phyloP scores from a whole-genome alignment of 2,888 invertebrate genomes.

The Drosophila stalkeri region DNA sequence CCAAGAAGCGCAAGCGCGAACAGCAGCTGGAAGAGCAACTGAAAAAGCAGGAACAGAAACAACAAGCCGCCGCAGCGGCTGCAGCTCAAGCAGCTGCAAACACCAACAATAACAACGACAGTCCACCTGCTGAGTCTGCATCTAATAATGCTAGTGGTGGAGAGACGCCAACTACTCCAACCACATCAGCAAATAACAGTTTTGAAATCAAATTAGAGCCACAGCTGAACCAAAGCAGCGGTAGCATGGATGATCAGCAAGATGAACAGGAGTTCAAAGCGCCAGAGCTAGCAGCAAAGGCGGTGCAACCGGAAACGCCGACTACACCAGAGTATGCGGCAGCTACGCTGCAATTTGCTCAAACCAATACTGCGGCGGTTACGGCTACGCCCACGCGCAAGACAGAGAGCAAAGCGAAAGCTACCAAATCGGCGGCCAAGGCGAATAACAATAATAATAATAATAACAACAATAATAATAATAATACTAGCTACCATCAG shows the following conservation, averaged over 20 bases:
- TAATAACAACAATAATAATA: constrained; percentile 62
- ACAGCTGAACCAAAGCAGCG: constrained; percentile 63
- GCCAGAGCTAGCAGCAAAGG: constrained; percentile 67
- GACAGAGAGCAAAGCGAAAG: constrained; percentile 53
- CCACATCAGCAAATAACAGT: constrained; percentile 74
- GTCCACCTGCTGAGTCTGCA: constrained; percentile 61
- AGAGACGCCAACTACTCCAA: constrained; percentile 80
- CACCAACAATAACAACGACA: constrained; percentile 54
- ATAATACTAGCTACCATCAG: constrained; percentile 73
- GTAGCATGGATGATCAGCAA: constrained; percentile 64
- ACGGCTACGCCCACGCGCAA: constrained; percentile 31
- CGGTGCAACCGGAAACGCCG: constrained; percentile 86
- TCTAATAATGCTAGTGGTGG: constrained; percentile 42
- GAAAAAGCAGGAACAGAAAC: constrained; percentile 87
- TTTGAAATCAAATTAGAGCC: constrained; percentile 82
- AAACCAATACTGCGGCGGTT: constrained; percentile 67
- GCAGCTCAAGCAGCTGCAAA: constrained; percentile 80
- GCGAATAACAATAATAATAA: constrained; percentile 58
- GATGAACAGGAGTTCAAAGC: constrained; percentile 65
- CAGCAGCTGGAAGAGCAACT: constrained; percentile 89
- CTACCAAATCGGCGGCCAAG: constrained; percentile 51
- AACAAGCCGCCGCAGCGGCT: constrained; percentile 83
- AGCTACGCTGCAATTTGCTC: constrained; percentile 89
- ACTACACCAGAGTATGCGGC: constrained; percentile 93
- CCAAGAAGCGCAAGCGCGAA: constrained; percentile 94